Evolutionary conservation across 1,140 invertebrate species (phyloP).

Genomic region (Manduca sexta): DNA sequence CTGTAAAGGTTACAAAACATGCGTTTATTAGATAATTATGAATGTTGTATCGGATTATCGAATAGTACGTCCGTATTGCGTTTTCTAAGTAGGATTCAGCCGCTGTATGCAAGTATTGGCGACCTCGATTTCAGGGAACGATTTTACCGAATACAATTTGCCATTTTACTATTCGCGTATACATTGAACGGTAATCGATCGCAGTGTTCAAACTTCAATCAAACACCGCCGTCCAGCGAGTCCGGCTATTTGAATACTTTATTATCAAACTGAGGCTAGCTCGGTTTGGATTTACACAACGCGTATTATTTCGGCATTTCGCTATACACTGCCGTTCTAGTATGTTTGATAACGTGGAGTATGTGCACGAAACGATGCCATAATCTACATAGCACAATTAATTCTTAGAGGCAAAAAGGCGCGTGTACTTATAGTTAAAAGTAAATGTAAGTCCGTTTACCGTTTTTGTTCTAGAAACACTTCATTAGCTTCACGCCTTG

Average conservation of each 20-base stretch:
- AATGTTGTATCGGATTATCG: conserved; percentile 54
- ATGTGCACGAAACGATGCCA: neutral
- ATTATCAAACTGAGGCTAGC: too few species aligned
- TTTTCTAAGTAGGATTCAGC: neutral
- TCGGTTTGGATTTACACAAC: too few species aligned
- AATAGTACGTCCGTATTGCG: neutral
- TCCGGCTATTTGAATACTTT: too few species aligned
- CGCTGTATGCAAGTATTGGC: conserved; percentile 4
- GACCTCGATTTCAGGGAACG: conserved; percentile 1
- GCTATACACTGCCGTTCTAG: too few species aligned
- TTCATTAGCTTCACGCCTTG: conserved; percentile 36
- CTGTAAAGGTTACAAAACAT: conserved; percentile 53
- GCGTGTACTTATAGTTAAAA: conserved; percentile 1
- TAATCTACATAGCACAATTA: neutral
- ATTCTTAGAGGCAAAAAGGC: neutral
- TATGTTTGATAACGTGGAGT: too few species aligned
- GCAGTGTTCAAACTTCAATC: neutral
- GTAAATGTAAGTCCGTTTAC: conserved; percentile 6
- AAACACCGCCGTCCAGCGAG: neutral
- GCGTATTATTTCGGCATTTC: too few species aligned
- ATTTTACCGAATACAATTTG: neutral
- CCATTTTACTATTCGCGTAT: too few species aligned
- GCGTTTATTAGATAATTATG: conserved; percentile 58
- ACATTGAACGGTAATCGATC: too few species aligned
- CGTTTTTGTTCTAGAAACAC: conserved; percentile 28